These are phyloP conservation scores for Diogma glabrata DNA, from an alignment of 2,888 invertebrate genomes.

Conservation along the genomic window DNA sequence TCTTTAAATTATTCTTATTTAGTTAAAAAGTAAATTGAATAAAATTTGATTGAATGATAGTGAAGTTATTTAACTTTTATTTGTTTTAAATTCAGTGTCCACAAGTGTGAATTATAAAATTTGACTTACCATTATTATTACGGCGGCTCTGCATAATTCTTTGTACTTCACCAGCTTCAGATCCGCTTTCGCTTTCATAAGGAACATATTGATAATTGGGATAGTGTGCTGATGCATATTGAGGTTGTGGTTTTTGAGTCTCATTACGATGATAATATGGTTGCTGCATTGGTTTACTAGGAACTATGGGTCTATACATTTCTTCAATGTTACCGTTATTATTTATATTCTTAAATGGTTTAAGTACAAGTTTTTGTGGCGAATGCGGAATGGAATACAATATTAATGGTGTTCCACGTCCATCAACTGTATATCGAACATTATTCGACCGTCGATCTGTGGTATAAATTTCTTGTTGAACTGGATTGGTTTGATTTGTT, in stretches of 20 bases:
- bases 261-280: not conserved
- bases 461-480: not conserved
- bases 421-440: conserved; percentile 19
- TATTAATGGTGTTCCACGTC: conserved; percentile 31
- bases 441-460: not conserved
- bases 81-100: too few relatives aligned
- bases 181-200: conserved; percentile 54
- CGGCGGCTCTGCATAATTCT: conserved; percentile 39
- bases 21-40: too few relatives aligned
- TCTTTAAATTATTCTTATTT: too few relatives aligned
- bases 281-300: not conserved
- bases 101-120: not conserved
- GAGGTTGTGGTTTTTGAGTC: conserved; percentile 5
- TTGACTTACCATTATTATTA: conserved; percentile 5
- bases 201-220: not conserved
- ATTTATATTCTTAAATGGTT: not conserved
- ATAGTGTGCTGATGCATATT: not conserved
- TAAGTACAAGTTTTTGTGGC: not conserved
- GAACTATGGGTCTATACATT: conserved; percentile 6
- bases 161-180: conserved; percentile 60
- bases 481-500: too few relatives aligned
- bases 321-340: not conserved
- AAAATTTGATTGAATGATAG: too few relatives aligned
- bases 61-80: too few relatives aligned
- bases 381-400: conserved; percentile 23